Percentiles rank a stretch among this genome's conserved stretches.
Evolutionary conservation across 2,113 vertebrate species (phyloP).

Genomic region (Cepphus grylle): DNA sequence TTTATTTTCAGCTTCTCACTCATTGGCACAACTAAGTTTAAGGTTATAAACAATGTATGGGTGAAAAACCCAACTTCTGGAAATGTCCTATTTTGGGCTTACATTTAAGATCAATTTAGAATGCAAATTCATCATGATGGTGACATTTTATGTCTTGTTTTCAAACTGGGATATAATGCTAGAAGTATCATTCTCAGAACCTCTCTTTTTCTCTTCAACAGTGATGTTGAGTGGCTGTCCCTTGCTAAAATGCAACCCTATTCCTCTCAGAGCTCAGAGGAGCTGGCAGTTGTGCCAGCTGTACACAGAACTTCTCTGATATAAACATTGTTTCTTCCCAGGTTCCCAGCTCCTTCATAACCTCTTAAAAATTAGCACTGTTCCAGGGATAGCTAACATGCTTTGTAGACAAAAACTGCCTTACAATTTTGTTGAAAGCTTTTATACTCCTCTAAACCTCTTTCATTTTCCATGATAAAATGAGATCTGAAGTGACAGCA

Average conservation of each 20-base stretch:
- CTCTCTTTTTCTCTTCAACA: background rate
- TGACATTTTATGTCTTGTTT: background rate
- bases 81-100: background rate
- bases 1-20: background rate
- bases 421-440: conserved; percentile 6
- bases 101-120: background rate
- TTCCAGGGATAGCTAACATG: background rate
- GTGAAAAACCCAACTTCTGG: background rate
- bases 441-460: background rate
- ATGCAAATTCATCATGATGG: background rate
- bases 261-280: background rate
- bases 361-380: conserved; percentile 13
- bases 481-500: background rate
- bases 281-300: background rate
- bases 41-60: background rate
- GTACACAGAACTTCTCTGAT: background rate
- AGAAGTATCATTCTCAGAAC: background rate
- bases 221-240: background rate
- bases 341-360: conserved; percentile 1
- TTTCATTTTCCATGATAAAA: background rate
- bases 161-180: background rate
- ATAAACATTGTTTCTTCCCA: background rate
- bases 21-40: background rate
- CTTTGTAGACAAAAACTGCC: background rate
- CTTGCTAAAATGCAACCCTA: background rate